Percentiles rank a stretch among this genome's conserved stretches.
These are phyloP conservation scores for Leistus spinibarbis DNA, from an alignment of 2,888 invertebrate genomes.

Conservation along the genomic window DNA sequence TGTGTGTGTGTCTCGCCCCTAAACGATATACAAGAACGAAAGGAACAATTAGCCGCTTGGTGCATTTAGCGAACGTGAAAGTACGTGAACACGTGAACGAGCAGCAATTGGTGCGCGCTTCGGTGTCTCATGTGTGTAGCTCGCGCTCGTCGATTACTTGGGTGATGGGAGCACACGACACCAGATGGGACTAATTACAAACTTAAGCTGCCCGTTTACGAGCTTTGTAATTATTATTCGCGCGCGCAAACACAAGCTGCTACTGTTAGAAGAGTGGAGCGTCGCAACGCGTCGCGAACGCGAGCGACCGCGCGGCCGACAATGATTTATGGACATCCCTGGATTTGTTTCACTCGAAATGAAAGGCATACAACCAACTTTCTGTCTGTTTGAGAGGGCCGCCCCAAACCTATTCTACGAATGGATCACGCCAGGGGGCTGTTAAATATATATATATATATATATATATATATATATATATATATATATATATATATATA, in stretches of 20 bases:
- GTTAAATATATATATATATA: too few relatives aligned
- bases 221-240: conserved; percentile 39
- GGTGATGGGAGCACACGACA: conserved; percentile 53
- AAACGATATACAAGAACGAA: background rate
- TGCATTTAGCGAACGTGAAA: background rate
- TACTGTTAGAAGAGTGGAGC: background rate
- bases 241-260: conserved; percentile 13
- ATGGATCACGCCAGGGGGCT: background rate
- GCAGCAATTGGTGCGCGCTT: background rate
- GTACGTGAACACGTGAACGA: too few relatives aligned
- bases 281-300: background rate
- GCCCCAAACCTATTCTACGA: background rate
- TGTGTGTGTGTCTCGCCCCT: too few relatives aligned
- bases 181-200: conserved; percentile 60
- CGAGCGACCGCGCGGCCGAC: conserved; percentile 21
- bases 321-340: conserved; percentile 39
- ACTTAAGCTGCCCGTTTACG: conserved; percentile 53
- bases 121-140: conserved; percentile 58
- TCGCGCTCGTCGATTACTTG: conserved; percentile 57
- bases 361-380: conserved; percentile 6
- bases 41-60: background rate
- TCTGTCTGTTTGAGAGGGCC: background rate
- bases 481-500: too few relatives aligned
- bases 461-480: too few relatives aligned
- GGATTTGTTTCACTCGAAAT: conserved; percentile 37